These are phyloP conservation scores for Callosobruchus maculatus DNA, from an alignment of 2,888 invertebrate species.

Conservation along the genomic window DNA sequence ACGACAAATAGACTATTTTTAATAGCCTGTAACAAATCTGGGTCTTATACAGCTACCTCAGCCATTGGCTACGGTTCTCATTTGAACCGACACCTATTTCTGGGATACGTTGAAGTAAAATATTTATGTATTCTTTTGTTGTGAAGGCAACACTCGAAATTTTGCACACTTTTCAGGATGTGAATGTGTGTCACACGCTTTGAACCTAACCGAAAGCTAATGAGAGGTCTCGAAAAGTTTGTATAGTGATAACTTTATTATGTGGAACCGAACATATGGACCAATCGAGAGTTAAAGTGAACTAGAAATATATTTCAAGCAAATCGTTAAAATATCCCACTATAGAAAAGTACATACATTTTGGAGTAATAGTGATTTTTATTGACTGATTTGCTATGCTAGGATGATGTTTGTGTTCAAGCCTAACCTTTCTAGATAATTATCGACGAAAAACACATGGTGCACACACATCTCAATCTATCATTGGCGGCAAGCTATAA, in stretches of 20 bases:
- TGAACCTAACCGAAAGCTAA: background rate
- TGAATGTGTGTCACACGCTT: background rate
- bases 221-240: background rate
- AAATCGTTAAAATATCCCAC: too few relatives aligned
- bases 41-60: background rate
- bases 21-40: background rate
- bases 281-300: too few relatives aligned
- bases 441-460: too few relatives aligned
- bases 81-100: background rate
- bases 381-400: too few relatives aligned
- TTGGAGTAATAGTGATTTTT: too few relatives aligned
- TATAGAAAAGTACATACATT: too few relatives aligned
- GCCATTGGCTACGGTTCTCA: background rate
- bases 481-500: too few relatives aligned
- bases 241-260: background rate
- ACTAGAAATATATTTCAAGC: too few relatives aligned
- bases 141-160: background rate
- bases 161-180: background rate
- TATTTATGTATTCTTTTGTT: background rate
- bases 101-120: background rate
- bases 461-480: too few relatives aligned
- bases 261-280: background rate
- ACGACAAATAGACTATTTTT: background rate
- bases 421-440: too few relatives aligned
- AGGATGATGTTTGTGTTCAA: too few relatives aligned